phyloP scores from a whole-genome alignment of 1,140 invertebrate genomes.

The Musca vetustissima region DNA sequence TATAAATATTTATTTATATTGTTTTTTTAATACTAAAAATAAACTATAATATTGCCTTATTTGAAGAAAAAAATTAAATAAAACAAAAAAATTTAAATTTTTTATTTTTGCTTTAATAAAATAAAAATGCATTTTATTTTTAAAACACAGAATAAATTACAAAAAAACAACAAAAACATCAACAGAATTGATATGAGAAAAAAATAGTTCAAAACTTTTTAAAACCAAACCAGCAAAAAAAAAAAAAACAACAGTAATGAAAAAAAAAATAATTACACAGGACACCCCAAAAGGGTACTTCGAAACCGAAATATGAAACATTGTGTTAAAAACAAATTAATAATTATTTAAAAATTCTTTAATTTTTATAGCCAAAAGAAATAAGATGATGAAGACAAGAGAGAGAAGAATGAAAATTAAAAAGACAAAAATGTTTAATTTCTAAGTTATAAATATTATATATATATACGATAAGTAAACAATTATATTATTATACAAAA shows the following conservation, averaged over 20 bases:
- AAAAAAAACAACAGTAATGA: not conserved
- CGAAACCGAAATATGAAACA: slow-evolving; percentile 33
- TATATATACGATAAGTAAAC: slow-evolving; percentile 6
- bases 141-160: not conserved
- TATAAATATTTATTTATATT: not conserved
- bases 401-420: not conserved
- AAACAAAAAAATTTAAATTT: not conserved
- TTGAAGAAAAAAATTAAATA: not conserved
- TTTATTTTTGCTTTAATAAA: not conserved
- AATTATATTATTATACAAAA: slow-evolving; percentile 8
- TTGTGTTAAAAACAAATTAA: slow-evolving; percentile 34
- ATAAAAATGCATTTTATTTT: not conserved
- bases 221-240: not conserved
- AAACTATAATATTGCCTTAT: not conserved
- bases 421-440: slow-evolving; percentile 1
- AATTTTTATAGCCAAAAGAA: slow-evolving; percentile 25
- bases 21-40: not conserved
- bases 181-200: slow-evolving; percentile 15
- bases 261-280: not conserved
- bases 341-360: slow-evolving; percentile 17
- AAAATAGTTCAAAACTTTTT: slow-evolving; percentile 24
- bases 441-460: slow-evolving; percentile 19
- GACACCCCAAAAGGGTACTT: slow-evolving; percentile 34
- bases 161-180: slow-evolving; percentile 2
- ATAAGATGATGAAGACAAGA: not conserved